Evolutionary conservation across 1,140 invertebrate species (phyloP), one percentile per base, ranked within the genome.

Genomic region (Nasonia vitripennis): DNA sequence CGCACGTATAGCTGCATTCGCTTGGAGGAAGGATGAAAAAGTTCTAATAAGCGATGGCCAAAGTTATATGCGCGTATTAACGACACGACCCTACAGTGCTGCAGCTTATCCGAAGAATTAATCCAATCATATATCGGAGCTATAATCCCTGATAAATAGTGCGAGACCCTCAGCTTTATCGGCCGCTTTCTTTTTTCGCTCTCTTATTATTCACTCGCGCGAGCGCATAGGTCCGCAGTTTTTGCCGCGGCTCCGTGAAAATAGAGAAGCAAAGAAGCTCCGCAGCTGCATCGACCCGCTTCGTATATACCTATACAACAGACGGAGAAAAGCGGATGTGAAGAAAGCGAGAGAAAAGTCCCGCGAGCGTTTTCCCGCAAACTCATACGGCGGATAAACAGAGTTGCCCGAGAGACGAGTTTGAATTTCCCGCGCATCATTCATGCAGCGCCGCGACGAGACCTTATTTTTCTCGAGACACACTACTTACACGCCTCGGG

Each of bases 111-210:
- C 14, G 55, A 62, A 62, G 17, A 62, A 62, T 62, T 62, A 62
- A 62, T 62, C 55, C 55, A 17, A 17, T 62, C 55, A n/a, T n/a
- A n/a, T n/a, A 62, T 62, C n/a, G 41, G 41, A 62, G n/a, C 55
- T 20, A 27, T 27, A 62, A 78, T 62, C n/a, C 48, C 12, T 1
- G 14, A 78, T 78, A 78, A 78, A 78, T 78, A 62, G 55, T 78
- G 14, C 20, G 51, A 23, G 31, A 55, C 27, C 17, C 9, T 62
- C 31, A 11, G 31, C 17, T 17, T 81, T 27, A 14, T 45, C 78
- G 27, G 20, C 17, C 23, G n/a, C 31, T 27, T 11, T 71, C 23
- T 62, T n/a, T 62, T 62, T 62, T 17, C 17, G 55, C 6, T 62
- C 55, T 20, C 17, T 71, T 34, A 71, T 71, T 71, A 71, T 71